Percentiles rank a stretch among this genome's conserved stretches.
Evolutionary conservation across 37 sponge, comb jelly and placozoan genomes (phyloP).

Genomic region (Hormiphora californensis): DNA sequence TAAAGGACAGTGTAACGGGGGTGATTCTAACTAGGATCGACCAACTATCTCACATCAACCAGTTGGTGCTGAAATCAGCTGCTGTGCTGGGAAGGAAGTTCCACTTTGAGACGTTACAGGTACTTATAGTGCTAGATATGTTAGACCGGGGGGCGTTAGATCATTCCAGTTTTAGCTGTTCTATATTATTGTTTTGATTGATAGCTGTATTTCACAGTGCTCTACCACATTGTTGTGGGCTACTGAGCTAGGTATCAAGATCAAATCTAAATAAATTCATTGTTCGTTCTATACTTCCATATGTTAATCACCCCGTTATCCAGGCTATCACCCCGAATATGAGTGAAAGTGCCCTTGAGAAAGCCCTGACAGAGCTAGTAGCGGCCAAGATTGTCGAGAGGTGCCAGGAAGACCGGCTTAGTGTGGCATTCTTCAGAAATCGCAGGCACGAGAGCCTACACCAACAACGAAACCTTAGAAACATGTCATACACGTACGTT

Average conservation of each 20-base stretch:
- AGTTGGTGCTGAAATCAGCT: constrained; percentile 88
- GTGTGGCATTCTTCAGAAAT: constrained; percentile 48
- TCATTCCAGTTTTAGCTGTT: too few relatives aligned
- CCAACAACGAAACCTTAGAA: not conserved
- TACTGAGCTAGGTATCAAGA: too few relatives aligned
- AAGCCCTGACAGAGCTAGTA: constrained; percentile 23
- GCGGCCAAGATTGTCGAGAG: constrained; percentile 47
- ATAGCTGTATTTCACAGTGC: too few relatives aligned
- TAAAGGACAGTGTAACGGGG: constrained; percentile 62
- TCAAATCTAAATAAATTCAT: too few relatives aligned
- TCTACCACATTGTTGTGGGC: too few relatives aligned
- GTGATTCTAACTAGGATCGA: constrained; percentile 77
- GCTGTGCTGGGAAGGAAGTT: constrained; percentile 65
- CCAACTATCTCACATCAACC: constrained; percentile 66
- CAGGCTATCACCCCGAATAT: constrained; percentile 52
- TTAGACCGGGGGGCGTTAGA: too few relatives aligned
- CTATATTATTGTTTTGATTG: too few relatives aligned
- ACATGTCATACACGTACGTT: constrained; percentile 51
- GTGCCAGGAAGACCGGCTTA: constrained; percentile 49
- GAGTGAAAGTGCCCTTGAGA: constrained; percentile 10
- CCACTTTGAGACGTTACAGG: constrained; percentile 44
- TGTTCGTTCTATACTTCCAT: too few relatives aligned
- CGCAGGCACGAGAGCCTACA: constrained; percentile 37
- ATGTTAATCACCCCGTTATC: not conserved
- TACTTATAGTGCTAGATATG: too few relatives aligned